Conservation (phyloP, 2,797 vertebrate genomes). For the Urosaurus nigricauda region DNA sequence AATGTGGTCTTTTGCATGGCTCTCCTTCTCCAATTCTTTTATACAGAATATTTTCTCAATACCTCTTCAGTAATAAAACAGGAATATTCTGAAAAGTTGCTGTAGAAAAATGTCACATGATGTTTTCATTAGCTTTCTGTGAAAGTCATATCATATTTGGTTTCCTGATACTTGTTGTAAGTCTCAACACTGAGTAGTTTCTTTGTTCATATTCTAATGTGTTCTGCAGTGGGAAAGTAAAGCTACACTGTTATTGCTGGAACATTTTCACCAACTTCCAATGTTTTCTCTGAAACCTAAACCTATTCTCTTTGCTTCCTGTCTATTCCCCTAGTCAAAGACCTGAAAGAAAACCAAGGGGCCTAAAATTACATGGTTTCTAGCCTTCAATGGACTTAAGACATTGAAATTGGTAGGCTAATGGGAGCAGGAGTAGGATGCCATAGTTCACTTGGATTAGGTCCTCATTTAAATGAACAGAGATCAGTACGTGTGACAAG, state of each 20-base stretch:
- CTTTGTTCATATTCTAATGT: slow-evolving; percentile 68
- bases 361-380: slow-evolving; percentile 78
- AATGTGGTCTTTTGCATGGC: background rate
- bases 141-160: slow-evolving; percentile 52
- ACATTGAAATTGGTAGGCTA: slow-evolving; percentile 62
- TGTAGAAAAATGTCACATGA: slow-evolving; percentile 21
- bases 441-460: slow-evolving; percentile 36
- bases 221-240: slow-evolving; percentile 69
- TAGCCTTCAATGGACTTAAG: slow-evolving; percentile 78
- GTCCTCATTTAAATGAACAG: background rate
- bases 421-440: slow-evolving; percentile 43
- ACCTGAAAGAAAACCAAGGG: slow-evolving; percentile 70
- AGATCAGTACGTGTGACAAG: slow-evolving; percentile 21
- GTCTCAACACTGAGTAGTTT: slow-evolving; percentile 57
- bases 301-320: slow-evolving; percentile 75
- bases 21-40: slow-evolving; percentile 18
- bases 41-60: slow-evolving; percentile 19
- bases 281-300: slow-evolving; percentile 81
- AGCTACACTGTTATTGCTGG: slow-evolving; percentile 66
- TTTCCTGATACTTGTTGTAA: slow-evolving; percentile 37
- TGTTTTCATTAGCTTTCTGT: slow-evolving; percentile 50
- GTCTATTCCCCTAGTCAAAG: slow-evolving; percentile 64
- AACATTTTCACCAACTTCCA: slow-evolving; percentile 79
- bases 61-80: slow-evolving; percentile 16
- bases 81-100: slow-evolving; percentile 30